Percentiles rank a stretch among this genome's conserved stretches.
Conservation (phyloP, 2,113 vertebrate species). For the Mus spicilegus region DNA sequence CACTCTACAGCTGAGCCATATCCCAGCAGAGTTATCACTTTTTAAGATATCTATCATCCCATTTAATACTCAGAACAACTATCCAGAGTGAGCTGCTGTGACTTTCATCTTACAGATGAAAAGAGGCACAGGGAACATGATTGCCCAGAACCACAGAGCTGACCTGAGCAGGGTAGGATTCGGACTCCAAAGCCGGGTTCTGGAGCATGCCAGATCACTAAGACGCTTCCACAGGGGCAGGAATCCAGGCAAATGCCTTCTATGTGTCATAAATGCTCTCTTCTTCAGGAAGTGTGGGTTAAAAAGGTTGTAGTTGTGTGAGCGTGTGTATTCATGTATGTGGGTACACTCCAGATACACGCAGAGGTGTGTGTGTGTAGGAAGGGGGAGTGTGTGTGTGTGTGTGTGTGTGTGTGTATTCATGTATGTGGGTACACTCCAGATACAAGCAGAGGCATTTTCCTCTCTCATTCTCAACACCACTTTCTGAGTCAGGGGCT, state of each 20-base stretch:
- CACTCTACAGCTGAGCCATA: not conserved
- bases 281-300: not conserved
- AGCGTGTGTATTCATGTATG: not conserved
- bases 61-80: not conserved
- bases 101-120: not conserved
- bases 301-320: not conserved
- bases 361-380: no score
- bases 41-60: not conserved
- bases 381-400: no score
- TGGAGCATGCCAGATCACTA: fast-evolving
- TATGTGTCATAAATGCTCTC: fast-evolving
- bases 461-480: not conserved
- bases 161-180: fast-evolving
- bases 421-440: not conserved
- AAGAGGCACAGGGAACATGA: not conserved
- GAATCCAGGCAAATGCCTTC: fast-evolving
- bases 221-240: not conserved
- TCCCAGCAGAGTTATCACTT: not conserved
- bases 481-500: not conserved
- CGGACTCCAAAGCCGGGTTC: not conserved
- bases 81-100: fast-evolving
- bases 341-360: not conserved
- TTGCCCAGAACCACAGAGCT: not conserved
- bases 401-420: not conserved
- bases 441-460: no score